Percentiles rank a stretch among this genome's conserved stretches.
phyloP scores from a whole-genome alignment of 2,888 invertebrate genomes.

The Malachius bipustulatus region DNA sequence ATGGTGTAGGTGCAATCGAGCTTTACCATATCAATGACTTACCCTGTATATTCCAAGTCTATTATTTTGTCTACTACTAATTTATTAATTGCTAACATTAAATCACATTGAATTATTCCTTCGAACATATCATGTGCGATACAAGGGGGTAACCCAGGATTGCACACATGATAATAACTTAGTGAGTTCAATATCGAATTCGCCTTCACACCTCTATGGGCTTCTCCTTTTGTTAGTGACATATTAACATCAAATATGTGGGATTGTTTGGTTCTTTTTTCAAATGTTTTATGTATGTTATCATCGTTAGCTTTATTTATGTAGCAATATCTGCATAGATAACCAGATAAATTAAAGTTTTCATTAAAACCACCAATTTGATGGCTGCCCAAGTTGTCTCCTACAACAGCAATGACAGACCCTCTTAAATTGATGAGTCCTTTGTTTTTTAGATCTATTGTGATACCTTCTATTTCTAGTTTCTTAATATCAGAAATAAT shows the following conservation, averaged over 20 bases:
- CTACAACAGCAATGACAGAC: constrained; percentile 17
- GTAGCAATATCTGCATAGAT: constrained; percentile 21
- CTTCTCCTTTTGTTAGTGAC: neutral
- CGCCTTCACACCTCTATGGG: constrained; percentile 21
- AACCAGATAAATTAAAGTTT: no score
- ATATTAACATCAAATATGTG: no score
- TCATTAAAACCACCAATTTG: constrained; percentile 21
- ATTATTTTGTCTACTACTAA: no score
- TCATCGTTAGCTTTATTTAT: constrained; percentile 5
- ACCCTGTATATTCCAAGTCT: no score
- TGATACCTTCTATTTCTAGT: neutral
- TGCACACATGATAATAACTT: constrained; percentile 22
- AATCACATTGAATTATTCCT: no score
- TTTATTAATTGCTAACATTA: no score
- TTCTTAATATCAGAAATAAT: neutral
- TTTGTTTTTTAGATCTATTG: constrained; percentile 6
- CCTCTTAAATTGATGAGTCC: constrained; percentile 11
- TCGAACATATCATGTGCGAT: constrained; percentile 21
- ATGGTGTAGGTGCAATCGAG: no score
- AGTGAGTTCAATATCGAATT: constrained; percentile 22
- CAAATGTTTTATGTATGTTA: no score
- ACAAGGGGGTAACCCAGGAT: constrained; percentile 24
- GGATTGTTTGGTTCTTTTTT: no score
- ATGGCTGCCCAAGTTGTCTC: no score
- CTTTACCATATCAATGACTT: no score